Evolutionary conservation across 2,113 vertebrate genomes (phyloP), one percentile per base, ranked within the genome.

Genomic region (Vidua chalybeata): DNA sequence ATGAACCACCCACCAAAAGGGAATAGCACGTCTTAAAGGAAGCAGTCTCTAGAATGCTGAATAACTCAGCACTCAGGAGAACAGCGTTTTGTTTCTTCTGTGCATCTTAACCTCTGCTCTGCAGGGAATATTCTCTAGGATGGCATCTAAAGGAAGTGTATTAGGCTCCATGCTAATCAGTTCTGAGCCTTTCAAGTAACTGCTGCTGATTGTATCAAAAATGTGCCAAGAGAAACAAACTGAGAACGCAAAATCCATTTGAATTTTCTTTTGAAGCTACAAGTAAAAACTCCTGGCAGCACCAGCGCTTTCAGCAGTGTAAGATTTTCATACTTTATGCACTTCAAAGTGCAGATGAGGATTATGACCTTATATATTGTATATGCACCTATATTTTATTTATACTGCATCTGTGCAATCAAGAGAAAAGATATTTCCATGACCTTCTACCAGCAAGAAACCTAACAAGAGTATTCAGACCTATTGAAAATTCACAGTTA

Each of bases 401-500:
- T 97, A 97, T 97, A 91, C 59, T 84, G 52, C 81, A 95, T 94
- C 73, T 91, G 83, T 80, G 87, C 73, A 96, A 94, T 95, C 90
- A 95, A 43, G 76, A 90, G 95, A 93, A 94, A 87, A 94, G 72
- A 73, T 91, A 93, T 91, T 96, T 96, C 93, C 80, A 75, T 97
- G 95, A 97, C 96, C 96, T 98, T 97, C 96, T 96, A 81, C 43
- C 92, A 96, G 94, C 97, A 96, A 97, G 96, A 94, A 90, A 94
- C 89, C 94, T 95, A 97, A 91, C 89, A 95, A 80, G 91, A 71
- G 73, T 85, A 93, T 95, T 95, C 91, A 91, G 72, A 87, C 72
- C 81, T 79, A 98, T 92, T 97, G 97, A 96, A 96, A 97, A 97
- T 97, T 97, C 97, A 95, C 73, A 97, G 91, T 85, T 98, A 97